phyloP scores from a whole-genome alignment of 1,140 invertebrate species.

The Euura saliciscinereae region DNA sequence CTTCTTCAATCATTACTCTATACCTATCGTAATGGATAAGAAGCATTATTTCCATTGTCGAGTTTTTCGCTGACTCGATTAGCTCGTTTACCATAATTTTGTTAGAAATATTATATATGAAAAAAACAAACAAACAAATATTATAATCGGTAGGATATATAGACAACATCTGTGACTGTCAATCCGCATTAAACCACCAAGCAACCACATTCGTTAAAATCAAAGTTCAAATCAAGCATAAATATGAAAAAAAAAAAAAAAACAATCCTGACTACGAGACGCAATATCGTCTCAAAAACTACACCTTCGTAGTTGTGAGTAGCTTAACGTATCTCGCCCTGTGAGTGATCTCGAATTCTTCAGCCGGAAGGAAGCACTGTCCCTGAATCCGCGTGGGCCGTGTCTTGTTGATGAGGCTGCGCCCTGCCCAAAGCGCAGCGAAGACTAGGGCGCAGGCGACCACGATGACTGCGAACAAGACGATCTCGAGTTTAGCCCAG shows the following conservation, averaged over 20 bases:
- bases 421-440: slow-evolving; percentile 33
- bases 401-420: slow-evolving; percentile 41
- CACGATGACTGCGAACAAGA: slow-evolving; percentile 43
- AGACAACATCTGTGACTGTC: too few species aligned
- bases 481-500: slow-evolving; percentile 34
- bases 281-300: slow-evolving; percentile 17
- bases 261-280: too few species aligned
- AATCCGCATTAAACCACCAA: too few species aligned
- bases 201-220: too few species aligned
- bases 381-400: slow-evolving; percentile 44
- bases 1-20: not conserved
- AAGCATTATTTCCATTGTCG: too few species aligned
- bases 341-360: slow-evolving; percentile 58
- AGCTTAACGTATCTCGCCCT: slow-evolving; percentile 63
- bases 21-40: not conserved
- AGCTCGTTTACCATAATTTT: too few species aligned
- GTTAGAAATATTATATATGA: too few species aligned
- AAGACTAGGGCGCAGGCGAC: slow-evolving; percentile 36
- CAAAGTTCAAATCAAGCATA: too few species aligned
- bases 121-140: too few species aligned
- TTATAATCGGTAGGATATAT: too few species aligned
- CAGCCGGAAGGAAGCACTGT: slow-evolving; percentile 57
- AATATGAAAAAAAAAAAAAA: too few species aligned
- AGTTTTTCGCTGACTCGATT: too few species aligned
- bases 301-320: slow-evolving; percentile 62